Conservation (phyloP, 1,140 invertebrate genomes). For the Agrilus planipennis region DNA sequence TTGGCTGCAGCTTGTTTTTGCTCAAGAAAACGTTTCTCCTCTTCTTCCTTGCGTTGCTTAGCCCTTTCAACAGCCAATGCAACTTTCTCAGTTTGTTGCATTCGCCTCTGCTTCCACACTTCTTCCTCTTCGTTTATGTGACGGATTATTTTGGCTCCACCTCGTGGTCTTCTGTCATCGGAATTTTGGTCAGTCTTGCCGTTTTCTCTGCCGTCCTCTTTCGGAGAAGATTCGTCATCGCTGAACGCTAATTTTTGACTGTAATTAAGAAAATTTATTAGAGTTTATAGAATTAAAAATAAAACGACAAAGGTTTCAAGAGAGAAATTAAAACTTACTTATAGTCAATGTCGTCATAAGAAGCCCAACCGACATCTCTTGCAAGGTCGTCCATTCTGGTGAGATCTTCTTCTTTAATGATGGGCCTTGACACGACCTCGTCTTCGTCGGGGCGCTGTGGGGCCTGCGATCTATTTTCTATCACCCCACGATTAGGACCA, state of each 20-base stretch:
- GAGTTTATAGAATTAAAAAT: slow-evolving; percentile 2
- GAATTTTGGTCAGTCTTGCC: slow-evolving; percentile 31
- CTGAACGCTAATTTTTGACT: slow-evolving; percentile 87
- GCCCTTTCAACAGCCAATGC: slow-evolving; percentile 61
- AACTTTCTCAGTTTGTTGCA: slow-evolving; percentile 55
- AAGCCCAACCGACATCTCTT: slow-evolving; percentile 80
- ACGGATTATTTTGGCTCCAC: slow-evolving; percentile 6
- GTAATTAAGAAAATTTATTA: slow-evolving; percentile 22
- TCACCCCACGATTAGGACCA: slow-evolving; percentile 9
- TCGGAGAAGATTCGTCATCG: slow-evolving; percentile 63
- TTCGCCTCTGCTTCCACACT: slow-evolving; percentile 54
- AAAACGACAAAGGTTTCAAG: too few relatives aligned
- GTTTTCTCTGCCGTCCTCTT: slow-evolving; percentile 18
- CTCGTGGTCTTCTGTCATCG: slow-evolving; percentile 24
- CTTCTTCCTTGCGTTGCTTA: slow-evolving; percentile 64
- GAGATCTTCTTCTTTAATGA: slow-evolving; percentile 85
- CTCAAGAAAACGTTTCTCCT: slow-evolving; percentile 60
- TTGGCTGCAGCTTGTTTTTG: slow-evolving; percentile 38
- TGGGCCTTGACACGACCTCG: slow-evolving; percentile 54
- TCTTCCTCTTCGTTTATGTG: slow-evolving; percentile 54
- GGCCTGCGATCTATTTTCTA: slow-evolving; percentile 16
- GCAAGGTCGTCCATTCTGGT: slow-evolving; percentile 84
- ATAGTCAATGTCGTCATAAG: slow-evolving; percentile 88
- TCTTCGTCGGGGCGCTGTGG: slow-evolving; percentile 34
- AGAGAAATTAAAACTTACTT: slow-evolving; percentile 46